Conservation (phyloP, 2,797 vertebrate species). For the Lindbergichthys nudifrons region DNA sequence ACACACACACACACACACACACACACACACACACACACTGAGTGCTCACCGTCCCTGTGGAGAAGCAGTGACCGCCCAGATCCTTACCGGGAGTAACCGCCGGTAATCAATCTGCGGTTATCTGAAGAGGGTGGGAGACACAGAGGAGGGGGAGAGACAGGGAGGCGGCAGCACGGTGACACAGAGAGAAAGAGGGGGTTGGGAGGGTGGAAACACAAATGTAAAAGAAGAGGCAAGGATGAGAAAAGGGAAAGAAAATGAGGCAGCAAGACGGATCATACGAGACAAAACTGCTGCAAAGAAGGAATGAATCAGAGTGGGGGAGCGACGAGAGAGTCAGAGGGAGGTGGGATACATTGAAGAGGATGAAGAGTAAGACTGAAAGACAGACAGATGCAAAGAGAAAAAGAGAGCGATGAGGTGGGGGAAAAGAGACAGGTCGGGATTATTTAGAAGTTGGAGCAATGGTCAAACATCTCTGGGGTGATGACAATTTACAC, state of each 20-base stretch:
- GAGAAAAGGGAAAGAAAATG: conserved; percentile 5
- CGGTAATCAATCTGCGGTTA: conserved; percentile 69
- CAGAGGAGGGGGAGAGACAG: conserved; percentile 18
- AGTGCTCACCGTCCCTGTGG: conserved; percentile 44
- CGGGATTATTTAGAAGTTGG: neutral
- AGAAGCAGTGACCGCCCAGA: conserved; percentile 56
- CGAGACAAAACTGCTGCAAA: conserved; percentile 11
- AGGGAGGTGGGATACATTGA: conserved; percentile 3
- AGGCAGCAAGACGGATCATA: conserved; percentile 14
- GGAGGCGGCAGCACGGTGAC: neutral
- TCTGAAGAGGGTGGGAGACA: conserved; percentile 47
- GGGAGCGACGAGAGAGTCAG: conserved; percentile 16
- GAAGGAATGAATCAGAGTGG: conserved; percentile 39
- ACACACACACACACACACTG: neutral
- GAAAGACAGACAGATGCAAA: neutral
- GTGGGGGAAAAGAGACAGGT: neutral
- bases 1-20: too few species aligned
- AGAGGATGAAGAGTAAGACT: neutral
- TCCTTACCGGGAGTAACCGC: conserved; percentile 59
- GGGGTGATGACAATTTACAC: neutral
- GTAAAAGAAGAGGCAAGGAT: neutral
- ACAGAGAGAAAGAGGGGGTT: neutral
- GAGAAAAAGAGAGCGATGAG: neutral
- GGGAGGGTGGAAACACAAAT: conserved; percentile 1
- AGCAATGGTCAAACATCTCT: conserved; percentile 1